Conservation (phyloP, 2,888 invertebrate species). For the Molorchus minor region DNA sequence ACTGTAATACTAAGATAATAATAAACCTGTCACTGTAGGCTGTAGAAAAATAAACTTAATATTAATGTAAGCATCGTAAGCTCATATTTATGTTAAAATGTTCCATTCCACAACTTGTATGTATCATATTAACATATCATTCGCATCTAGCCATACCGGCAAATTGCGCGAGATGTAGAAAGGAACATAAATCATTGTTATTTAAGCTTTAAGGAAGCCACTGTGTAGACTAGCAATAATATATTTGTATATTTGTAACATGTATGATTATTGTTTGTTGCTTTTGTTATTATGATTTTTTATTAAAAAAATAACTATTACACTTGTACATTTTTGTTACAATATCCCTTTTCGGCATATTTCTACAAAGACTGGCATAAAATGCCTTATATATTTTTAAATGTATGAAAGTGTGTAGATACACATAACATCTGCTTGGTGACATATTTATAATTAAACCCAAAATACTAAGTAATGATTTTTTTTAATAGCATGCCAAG, state of each 20-base stretch:
- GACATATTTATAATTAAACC: too few relatives aligned
- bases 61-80: conserved; percentile 38
- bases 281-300: conserved; percentile 54
- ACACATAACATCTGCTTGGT: too few relatives aligned
- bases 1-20: conserved; percentile 62
- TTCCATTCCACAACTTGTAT: conserved; percentile 34
- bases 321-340: conserved; percentile 30
- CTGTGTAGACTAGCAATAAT: conserved; percentile 56
- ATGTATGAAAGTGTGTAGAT: too few relatives aligned
- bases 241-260: conserved; percentile 57
- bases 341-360: too few relatives aligned
- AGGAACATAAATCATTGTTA: conserved; percentile 31
- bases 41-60: conserved; percentile 44
- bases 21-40: conserved; percentile 48
- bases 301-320: conserved; percentile 49
- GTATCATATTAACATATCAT: conserved; percentile 50
- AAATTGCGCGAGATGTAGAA: conserved; percentile 16
- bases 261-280: conserved; percentile 50
- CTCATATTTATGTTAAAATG: conserved; percentile 43
- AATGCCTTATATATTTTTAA: too few relatives aligned
- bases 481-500: too few relatives aligned
- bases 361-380: too few relatives aligned
- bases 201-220: conserved; percentile 39
- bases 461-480: too few relatives aligned
- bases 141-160: conserved; percentile 34